These are phyloP conservation scores for Cynopterus brachyotis DNA, from an alignment of 2,113 vertebrate genomes.

Conservation along the genomic window DNA sequence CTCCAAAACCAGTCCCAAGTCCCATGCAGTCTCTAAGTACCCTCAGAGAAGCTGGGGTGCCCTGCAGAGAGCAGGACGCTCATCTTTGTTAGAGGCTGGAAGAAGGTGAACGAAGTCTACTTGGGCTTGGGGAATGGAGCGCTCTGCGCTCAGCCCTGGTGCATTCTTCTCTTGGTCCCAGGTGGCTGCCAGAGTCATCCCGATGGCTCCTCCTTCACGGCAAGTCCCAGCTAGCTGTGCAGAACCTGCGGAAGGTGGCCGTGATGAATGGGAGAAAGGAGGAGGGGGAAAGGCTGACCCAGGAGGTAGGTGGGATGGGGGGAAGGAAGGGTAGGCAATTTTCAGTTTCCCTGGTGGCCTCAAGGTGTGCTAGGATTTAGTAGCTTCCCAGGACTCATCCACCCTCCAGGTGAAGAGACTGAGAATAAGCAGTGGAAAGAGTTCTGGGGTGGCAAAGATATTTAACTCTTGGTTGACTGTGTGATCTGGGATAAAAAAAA, in stretches of 20 bases:
- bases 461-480: accelerated
- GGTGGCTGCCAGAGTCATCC: slow-evolving; percentile 92
- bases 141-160: background rate
- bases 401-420: background rate
- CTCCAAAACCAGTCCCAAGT: background rate
- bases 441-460: background rate
- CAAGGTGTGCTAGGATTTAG: accelerated
- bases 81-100: background rate
- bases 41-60: accelerated
- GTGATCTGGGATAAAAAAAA: background rate
- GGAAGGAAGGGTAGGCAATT: background rate
- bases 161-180: slow-evolving; percentile 45
- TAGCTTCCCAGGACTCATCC: background rate
- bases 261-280: slow-evolving; percentile 84
- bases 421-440: background rate
- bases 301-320: slow-evolving; percentile 78
- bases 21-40: background rate
- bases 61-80: background rate
- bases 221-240: slow-evolving; percentile 83
- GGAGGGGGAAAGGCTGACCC: slow-evolving; percentile 86
- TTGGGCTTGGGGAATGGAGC: background rate
- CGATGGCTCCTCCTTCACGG: slow-evolving; percentile 90
- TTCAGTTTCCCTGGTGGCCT: background rate
- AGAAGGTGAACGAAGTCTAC: background rate
- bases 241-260: slow-evolving; percentile 87